These are phyloP conservation scores for Buathra laborator DNA, from an alignment of 2,888 invertebrate genomes.

Conservation along the genomic window DNA sequence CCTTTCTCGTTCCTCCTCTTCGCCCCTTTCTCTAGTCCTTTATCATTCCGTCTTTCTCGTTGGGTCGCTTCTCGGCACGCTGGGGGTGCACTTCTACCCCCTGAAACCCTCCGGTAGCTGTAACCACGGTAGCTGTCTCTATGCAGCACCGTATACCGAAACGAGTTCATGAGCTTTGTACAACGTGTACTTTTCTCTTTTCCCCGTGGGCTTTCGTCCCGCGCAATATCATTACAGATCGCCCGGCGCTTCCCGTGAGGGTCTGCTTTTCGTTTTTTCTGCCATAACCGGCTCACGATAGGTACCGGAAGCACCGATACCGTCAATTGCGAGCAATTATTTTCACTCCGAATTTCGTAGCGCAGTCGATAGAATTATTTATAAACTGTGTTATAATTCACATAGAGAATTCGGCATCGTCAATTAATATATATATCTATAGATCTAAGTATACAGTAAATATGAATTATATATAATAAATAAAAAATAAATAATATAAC, in stretches of 20 bases:
- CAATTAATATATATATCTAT: no score
- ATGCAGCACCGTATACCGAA: conserved; percentile 21
- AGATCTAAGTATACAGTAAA: no score
- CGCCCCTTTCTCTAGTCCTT: conserved; percentile 15
- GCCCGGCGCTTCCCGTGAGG: neutral
- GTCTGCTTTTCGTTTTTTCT: neutral
- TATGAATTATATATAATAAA: no score
- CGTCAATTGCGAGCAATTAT: neutral
- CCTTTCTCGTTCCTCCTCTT: conserved; percentile 26
- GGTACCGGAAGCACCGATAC: neutral
- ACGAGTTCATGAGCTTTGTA: conserved; percentile 39
- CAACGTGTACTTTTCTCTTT: conserved; percentile 32
- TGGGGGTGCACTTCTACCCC: conserved; percentile 33
- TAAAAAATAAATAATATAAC: no score
- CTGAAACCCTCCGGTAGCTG: conserved; percentile 12
- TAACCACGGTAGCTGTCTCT: conserved; percentile 1
- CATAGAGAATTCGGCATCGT: no score
- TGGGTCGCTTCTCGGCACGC: conserved; percentile 15
- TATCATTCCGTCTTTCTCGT: conserved; percentile 35
- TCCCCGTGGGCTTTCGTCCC: conserved; percentile 4
- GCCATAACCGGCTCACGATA: neutral
- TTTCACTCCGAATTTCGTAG: no score
- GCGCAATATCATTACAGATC: conserved; percentile 21
- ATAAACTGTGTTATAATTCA: no score
- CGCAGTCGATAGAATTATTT: no score